Evolutionary conservation across 1,140 invertebrate species (phyloP), one percentile per base, ranked within the genome.

Genomic region (Lasioglossum baleicum): DNA sequence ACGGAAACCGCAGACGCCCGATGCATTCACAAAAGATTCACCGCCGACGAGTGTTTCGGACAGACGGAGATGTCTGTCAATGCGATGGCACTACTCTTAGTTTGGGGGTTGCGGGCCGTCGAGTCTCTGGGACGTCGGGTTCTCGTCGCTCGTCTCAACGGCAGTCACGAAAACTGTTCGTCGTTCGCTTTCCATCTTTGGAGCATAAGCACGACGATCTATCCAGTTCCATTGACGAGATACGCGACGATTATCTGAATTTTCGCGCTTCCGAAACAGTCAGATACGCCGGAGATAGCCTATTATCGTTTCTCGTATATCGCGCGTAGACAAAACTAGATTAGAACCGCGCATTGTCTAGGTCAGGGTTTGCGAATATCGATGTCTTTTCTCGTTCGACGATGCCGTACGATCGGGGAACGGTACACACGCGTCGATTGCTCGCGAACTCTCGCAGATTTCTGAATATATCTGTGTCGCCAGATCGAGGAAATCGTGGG

Each of bases 251-350:
- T 90, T 91, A 90, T 91, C 91, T 81, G 84, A 80, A 69, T 40
- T 67, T 67, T 40, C 67, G 71, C 71, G 72, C 58, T 67, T 70
- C 83, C 77, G 83, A 69, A 85, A 53, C 76, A 58, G 72, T 61
- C 56, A 73, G 56, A 86, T 89, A 90, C 85, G 89, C 89, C 89
- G 1, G 89, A 89, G 80, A 88, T 71, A 58, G 70, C 82, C 87
- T 90, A 90, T 44, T 48, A 58, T 91, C 87, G 71, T 88, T 82
- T 64, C 63, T 74, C 81, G 83, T 84, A 80, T 91, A 91, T 92
- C 91, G 83, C 86, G 69, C 83, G 87, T 90, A 91, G 90, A 91
- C 89, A 89, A 80, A 91, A 90, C 90, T 90, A 87, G 91, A 91
- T 91, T 92, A 90, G 81, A 44, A 84, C 80, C 88, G 84, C 63